These are phyloP conservation scores for Hylomyscus alleni DNA, from an alignment of 2,797 vertebrate genomes.

Conservation along the genomic window DNA sequence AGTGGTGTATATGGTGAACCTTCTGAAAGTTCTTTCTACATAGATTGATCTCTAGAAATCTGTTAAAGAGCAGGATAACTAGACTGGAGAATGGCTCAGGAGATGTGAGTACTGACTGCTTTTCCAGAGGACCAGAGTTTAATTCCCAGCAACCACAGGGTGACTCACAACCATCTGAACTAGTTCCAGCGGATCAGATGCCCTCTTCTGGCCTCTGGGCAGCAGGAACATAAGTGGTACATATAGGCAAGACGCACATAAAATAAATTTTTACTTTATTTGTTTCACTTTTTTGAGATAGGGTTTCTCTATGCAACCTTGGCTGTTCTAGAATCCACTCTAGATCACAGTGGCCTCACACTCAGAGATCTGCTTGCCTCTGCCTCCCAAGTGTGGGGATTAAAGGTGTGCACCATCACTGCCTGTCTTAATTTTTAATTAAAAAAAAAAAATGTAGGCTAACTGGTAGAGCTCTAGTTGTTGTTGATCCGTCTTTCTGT, in stretches of 20 bases:
- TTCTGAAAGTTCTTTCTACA: conserved; percentile 58
- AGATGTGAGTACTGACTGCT: background rate
- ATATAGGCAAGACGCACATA: background rate
- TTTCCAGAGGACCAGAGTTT: background rate
- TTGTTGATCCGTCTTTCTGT: conserved; percentile 30
- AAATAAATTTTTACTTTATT: background rate
- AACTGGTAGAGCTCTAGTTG: conserved; percentile 37
- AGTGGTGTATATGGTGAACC: conserved; percentile 39
- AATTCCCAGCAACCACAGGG: background rate
- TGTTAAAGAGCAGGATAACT: conserved; percentile 19
- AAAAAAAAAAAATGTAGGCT: background rate
- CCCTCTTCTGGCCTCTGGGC: background rate
- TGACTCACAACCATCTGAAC: background rate
- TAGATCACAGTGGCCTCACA: background rate
- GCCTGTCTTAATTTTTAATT: background rate
- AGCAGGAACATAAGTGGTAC: background rate
- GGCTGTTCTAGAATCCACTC: background rate
- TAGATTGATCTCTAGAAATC: conserved; percentile 34
- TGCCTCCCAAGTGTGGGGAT: background rate
- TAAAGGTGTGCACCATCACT: background rate
- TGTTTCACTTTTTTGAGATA: background rate
- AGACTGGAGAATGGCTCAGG: background rate
- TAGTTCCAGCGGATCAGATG: too few species aligned
- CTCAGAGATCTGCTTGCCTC: background rate
- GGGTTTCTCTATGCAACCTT: background rate